Percentiles rank a stretch among this genome's conserved stretches.
phyloP scores from a whole-genome alignment of 23 tunicate genomes.

The Halocynthia roretzi region DNA sequence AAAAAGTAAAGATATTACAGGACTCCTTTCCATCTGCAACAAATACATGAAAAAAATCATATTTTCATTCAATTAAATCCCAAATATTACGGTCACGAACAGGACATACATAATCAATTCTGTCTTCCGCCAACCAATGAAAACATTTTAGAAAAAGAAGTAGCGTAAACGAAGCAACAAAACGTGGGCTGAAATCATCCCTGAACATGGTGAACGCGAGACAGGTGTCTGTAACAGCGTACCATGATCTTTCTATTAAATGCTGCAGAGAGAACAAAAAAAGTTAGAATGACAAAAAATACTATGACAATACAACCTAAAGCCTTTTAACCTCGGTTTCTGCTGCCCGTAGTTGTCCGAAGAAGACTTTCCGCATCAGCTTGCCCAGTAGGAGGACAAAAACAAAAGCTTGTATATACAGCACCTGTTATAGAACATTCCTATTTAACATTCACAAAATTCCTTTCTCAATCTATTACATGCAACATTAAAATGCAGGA shows the following conservation, averaged over 20 bases:
- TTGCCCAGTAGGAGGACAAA: slow-evolving; percentile 77
- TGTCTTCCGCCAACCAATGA: slow-evolving; percentile 96
- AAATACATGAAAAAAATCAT: not conserved
- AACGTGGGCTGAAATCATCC: slow-evolving; percentile 86
- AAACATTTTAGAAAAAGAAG: slow-evolving; percentile 85
- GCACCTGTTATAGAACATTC: slow-evolving; percentile 38
- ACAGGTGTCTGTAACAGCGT: slow-evolving; percentile 97
- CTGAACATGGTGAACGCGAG: slow-evolving; percentile 99
- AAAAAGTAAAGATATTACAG: slow-evolving; percentile 67
- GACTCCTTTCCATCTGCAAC: slow-evolving; percentile 92
- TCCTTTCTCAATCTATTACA: not conserved
- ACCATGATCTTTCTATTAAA: slow-evolving; percentile 93
- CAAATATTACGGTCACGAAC: no score
- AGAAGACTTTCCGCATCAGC: slow-evolving; percentile 73
- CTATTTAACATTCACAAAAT: slow-evolving; percentile 9
- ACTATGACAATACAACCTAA: not conserved
- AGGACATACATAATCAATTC: slow-evolving; percentile 82
- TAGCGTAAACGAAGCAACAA: slow-evolving; percentile 86
- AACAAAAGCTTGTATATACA: slow-evolving; percentile 87
- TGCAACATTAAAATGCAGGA: not conserved
- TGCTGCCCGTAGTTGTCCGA: slow-evolving; percentile 85
- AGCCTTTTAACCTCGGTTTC: slow-evolving; percentile 67
- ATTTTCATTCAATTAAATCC: no score
- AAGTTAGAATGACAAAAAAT: not conserved
- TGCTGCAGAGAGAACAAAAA: slow-evolving; percentile 32